Evolutionary conservation across 2,797 vertebrate genomes (phyloP), one percentile per base, ranked within the genome.

Genomic region (Peromyscus nudipes): DNA sequence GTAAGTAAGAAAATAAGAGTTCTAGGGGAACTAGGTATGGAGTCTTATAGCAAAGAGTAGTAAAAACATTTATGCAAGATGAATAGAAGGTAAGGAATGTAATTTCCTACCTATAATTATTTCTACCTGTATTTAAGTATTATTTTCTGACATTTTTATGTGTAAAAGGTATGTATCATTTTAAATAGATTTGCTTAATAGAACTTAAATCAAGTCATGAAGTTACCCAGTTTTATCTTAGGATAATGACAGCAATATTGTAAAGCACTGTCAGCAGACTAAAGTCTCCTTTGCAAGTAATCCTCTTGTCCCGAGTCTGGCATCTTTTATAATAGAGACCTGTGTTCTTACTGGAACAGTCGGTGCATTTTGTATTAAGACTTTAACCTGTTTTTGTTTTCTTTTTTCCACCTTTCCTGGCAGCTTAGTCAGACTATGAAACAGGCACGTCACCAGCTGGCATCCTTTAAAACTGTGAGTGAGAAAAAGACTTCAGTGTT

Each of bases 371-470:
- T 62, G 37, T 92, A 93, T 97, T 97, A 97, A 96, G 73, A 93
- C 79, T 97, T 96, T 91, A 97, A 49, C 89, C 43, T 96, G 67
- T 94, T 91, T 95, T 89, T 97, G 85, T 92, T 95, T 96, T 94
- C 43, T 87, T 97, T 97, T 84, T 46, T 13, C 0, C 55, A 98
- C 65, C 76, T 49, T 89, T 92, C 6, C 6, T 1, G 85, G 3
- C 98, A 99, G 99, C 98, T 99, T 6, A 98, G 98, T 96, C 98
- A 98, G 97, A 98, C 98, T 9, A 93, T 99, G 98, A 99, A 98
- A 97, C 98, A 99, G 93, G 99, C 99, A n/a, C 98, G 99, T 97
- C 97, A 92, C 94, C 98, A 98, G 97, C 98, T 99, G 98, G 99
- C 99, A 0, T 98, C 99, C 64, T 98, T 98, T 98, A 99, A 98